Base-by-base conservation (phyloP, 2,797 vertebrate species). In the Myotis pilosus region DNA sequence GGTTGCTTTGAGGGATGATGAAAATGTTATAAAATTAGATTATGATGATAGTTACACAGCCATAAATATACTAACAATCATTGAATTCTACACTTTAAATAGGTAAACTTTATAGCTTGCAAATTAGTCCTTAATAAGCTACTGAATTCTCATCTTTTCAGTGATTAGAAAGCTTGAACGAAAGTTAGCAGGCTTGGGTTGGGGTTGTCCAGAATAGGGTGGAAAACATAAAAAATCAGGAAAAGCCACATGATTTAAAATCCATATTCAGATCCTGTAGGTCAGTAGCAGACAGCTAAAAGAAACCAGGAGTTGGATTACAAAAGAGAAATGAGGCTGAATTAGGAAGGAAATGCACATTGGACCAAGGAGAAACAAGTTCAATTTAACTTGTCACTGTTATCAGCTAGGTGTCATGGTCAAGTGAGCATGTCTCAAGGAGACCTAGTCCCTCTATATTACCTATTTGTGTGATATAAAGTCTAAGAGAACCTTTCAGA, bases 11-110 rank as follows among this genome's bases (percentile, higher is more conserved):
- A n/a, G 53, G 44, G 1, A 23, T 41, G 74, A 80, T 71, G 66
- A 85, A 95, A 89, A 64, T 47, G n/a, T 69, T 90, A 78, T 75
- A 86, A 91, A 95, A 87, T 96, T 62, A 96, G 51, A 82, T 86
- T 53, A 75, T 64, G 25, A n/a, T 57, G 38, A 88, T 71, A 3
- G 8, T 28, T 72, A 49, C 5, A 78, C 7, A 83, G 72, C n/a
- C 64, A 2, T 49, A 94, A 72, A 41, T 81, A 82, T 25, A 47
- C 7, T 69, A 41, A 33, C 12, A 78, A 68, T 72, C 53, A 72
- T 2, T 62, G 49, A 93, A 72, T 47, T 82, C 17, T 64, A 6
- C 25, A 78, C 36, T 84, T 89, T 85, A 78, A 86, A 28, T 19
- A 68, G 2, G 44, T 78, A 55, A 69, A 75, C 4, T 38, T 75